Conservation (phyloP, 2,888 invertebrate species). For the Pilophorus perplexus region DNA sequence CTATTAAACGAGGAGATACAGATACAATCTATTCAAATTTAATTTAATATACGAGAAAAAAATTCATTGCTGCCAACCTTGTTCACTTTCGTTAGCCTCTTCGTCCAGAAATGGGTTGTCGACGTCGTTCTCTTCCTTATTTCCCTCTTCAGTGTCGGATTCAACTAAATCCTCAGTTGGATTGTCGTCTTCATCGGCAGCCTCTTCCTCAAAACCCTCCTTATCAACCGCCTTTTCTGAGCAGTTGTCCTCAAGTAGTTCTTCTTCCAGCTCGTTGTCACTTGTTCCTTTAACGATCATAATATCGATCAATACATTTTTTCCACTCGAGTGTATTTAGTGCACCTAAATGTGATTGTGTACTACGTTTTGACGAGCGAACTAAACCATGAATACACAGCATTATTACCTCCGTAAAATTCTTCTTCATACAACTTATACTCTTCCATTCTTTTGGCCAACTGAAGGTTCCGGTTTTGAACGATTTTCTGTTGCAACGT, state of each 20-base stretch:
- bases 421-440: constrained; percentile 50
- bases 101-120: constrained; percentile 57
- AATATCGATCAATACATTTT: background rate
- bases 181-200: constrained; percentile 51
- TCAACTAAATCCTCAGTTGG: constrained; percentile 58
- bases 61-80: background rate
- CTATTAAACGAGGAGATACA: background rate
- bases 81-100: constrained; percentile 54
- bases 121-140: constrained; percentile 42
- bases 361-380: too few species aligned
- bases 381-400: background rate
- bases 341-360: too few species aligned
- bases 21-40: background rate
- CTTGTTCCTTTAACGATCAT: constrained; percentile 18
- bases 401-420: constrained; percentile 33
- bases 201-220: constrained; percentile 45
- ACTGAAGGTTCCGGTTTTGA: constrained; percentile 66
- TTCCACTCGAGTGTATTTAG: background rate
- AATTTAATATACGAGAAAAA: background rate
- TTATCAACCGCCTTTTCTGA: constrained; percentile 53
- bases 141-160: constrained; percentile 49
- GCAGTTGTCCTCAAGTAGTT: constrained; percentile 52
- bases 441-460: constrained; percentile 63
- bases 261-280: constrained; percentile 54
- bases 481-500: constrained; percentile 70